These are phyloP conservation scores for Zapus hudsonius DNA, from an alignment of 2,113 vertebrate genomes.

Conservation along the genomic window DNA sequence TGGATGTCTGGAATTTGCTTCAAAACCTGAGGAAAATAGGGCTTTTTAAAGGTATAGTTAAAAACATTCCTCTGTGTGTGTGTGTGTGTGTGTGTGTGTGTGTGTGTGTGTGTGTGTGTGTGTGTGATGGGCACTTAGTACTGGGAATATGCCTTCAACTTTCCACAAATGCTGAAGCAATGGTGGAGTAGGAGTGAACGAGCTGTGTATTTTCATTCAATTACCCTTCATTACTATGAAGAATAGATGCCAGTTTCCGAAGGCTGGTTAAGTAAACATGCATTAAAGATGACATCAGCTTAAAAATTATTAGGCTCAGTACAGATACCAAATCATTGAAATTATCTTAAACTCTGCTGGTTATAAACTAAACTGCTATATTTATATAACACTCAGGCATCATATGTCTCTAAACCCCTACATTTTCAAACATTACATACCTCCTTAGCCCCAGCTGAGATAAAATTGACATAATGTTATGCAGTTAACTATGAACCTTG, in stretches of 20 bases:
- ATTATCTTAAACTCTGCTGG: constrained; percentile 18
- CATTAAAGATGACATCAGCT: background rate
- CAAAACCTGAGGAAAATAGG: background rate
- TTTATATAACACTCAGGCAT: background rate
- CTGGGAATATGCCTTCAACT: background rate
- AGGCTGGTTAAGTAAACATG: constrained; percentile 8
- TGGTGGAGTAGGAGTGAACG: background rate
- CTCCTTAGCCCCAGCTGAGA: background rate
- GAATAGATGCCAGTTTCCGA: background rate
- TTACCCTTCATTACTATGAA: background rate
- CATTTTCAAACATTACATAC: constrained; percentile 49
- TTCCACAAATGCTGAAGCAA: background rate
- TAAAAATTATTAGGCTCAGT: constrained; percentile 33
- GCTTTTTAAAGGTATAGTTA: background rate
- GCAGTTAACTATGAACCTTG: constrained; percentile 33
- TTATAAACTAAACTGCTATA: constrained; percentile 30
- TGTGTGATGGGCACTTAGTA: background rate
- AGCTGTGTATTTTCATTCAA: background rate
- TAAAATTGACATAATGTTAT: background rate
- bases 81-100: no score
- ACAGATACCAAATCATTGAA: background rate
- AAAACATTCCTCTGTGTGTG: background rate
- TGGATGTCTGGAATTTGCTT: background rate
- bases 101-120: background rate
- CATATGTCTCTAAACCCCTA: constrained; percentile 57